These are phyloP conservation scores for Sebastes taczanowskii DNA, from an alignment of 2,797 vertebrate genomes.

Conservation along the genomic window DNA sequence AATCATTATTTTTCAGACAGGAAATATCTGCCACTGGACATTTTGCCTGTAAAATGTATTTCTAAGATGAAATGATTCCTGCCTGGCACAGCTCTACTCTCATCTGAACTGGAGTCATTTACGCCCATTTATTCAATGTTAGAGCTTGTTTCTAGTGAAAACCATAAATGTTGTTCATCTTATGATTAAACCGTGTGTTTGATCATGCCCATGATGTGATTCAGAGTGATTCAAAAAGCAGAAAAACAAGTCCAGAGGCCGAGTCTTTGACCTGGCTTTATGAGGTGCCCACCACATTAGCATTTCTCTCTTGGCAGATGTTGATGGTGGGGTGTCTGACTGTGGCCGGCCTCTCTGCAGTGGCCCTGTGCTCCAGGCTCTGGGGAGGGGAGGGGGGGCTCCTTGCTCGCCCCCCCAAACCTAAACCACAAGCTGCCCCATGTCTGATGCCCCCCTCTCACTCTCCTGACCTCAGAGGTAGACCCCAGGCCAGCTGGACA, in stretches of 20 bases:
- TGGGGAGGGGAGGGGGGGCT: slow-evolving; percentile 14
- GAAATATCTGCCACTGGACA: slow-evolving; percentile 77
- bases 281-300: slow-evolving; percentile 65
- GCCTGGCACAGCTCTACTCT: slow-evolving; percentile 54
- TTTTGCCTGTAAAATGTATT: slow-evolving; percentile 78
- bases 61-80: slow-evolving; percentile 78
- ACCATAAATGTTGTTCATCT: slow-evolving; percentile 35
- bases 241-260: slow-evolving; percentile 64
- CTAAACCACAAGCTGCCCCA: slow-evolving; percentile 71
- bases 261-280: slow-evolving; percentile 63
- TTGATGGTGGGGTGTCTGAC: slow-evolving; percentile 48
- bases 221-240: slow-evolving; percentile 55
- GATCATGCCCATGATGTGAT: slow-evolving; percentile 55
- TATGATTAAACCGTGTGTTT: slow-evolving; percentile 51
- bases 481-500: slow-evolving; percentile 68
- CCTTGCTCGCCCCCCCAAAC: slow-evolving; percentile 31
- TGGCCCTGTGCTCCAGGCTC: slow-evolving; percentile 54
- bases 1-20: slow-evolving; percentile 80
- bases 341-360: slow-evolving; percentile 59
- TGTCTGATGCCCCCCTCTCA: slow-evolving; percentile 66
- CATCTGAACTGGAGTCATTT: slow-evolving; percentile 49
- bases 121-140: slow-evolving; percentile 47
- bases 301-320: slow-evolving; percentile 73
- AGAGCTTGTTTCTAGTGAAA: slow-evolving; percentile 36
- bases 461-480: slow-evolving; percentile 69